These are phyloP conservation scores for Antigone vipio DNA, from an alignment of 2,113 vertebrate species.

Conservation along the genomic window DNA sequence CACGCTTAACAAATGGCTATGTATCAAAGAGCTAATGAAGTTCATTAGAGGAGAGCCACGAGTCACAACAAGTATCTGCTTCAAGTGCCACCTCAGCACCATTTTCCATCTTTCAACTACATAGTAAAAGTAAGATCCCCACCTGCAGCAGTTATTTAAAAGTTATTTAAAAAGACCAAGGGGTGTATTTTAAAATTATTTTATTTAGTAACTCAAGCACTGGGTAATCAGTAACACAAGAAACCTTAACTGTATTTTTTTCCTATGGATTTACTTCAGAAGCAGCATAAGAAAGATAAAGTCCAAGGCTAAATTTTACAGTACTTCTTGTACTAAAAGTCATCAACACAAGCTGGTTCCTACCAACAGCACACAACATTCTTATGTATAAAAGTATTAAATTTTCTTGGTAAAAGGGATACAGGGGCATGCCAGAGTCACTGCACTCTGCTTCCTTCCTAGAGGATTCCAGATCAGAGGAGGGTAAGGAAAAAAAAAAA, in stretches of 20 bases:
- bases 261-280: not conserved
- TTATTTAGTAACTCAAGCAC: not conserved
- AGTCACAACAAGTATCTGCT: not conserved
- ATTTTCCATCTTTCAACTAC: not conserved
- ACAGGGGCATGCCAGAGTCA: not conserved
- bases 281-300: not conserved
- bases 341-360: not conserved
- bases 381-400: rapidly evolving
- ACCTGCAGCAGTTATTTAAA: rapidly evolving
- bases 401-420: not conserved
- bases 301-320: not conserved
- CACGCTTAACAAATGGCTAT: not conserved
- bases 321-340: not conserved
- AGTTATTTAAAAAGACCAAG: not conserved
- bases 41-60: not conserved
- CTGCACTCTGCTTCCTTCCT: not conserved
- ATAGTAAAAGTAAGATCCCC: not conserved
- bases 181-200: not conserved
- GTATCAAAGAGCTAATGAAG: not conserved
- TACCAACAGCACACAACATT: not conserved
- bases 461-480: not conserved
- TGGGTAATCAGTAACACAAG: not conserved
- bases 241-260: not conserved
- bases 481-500: not conserved
- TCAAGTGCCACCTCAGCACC: not conserved